Percentiles rank a stretch among this genome's conserved stretches.
Conservation (phyloP, 2,888 invertebrate genomes). For the Tipula helvola region DNA sequence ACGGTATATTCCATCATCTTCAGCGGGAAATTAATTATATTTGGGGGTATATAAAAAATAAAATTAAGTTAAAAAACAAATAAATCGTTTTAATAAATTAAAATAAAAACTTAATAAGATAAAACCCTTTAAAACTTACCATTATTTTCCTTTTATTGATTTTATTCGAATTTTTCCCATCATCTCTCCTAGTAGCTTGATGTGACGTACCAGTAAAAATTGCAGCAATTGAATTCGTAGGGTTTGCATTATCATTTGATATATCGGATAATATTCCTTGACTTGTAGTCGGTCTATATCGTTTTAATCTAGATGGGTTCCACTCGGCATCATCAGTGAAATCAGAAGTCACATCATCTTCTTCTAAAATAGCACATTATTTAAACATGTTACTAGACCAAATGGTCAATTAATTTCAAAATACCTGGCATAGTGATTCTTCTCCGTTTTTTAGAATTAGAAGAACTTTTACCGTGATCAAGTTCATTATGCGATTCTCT, state of each 20-base stretch:
- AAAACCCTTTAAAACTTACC: neutral
- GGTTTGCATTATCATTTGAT: neutral
- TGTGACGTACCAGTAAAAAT: neutral
- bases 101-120: no score
- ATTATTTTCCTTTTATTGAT: neutral
- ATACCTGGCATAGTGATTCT: neutral
- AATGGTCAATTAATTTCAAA: neutral
- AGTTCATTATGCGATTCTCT: neutral
- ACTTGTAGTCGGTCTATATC: neutral
- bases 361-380: neutral
- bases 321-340: neutral
- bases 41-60: no score
- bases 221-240: neutral
- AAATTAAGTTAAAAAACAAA: no score
- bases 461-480: neutral
- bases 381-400: neutral
- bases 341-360: neutral
- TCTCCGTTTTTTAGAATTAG: neutral
- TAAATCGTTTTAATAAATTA: no score
- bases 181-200: neutral
- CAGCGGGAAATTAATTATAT: no score
- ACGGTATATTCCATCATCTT: no score
- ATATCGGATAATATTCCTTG: neutral
- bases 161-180: neutral
- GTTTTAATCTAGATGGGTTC: neutral